A percentile compares a stretch with the other conserved stretches of the same genome.
Conservation (phyloP, 2,797 vertebrate genomes). For the Macroramphosus scolopax region DNA sequence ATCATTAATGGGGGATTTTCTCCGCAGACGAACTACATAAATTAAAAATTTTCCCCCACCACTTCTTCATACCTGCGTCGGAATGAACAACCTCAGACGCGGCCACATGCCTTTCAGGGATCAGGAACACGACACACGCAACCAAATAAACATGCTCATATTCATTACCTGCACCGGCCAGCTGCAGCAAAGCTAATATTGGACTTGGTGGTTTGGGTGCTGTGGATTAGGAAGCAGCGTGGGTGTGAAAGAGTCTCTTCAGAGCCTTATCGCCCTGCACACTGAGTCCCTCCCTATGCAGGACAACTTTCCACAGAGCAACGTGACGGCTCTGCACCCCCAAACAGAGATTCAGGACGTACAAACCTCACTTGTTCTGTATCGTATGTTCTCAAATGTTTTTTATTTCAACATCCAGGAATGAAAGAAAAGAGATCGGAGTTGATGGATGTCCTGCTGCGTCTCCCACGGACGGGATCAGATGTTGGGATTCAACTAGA, state of each 20-base stretch:
- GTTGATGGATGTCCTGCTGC: no score
- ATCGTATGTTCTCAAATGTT: slow-evolving; percentile 1
- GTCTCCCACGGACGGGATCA: no score
- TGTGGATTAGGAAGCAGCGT: slow-evolving; percentile 52
- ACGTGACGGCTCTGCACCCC: background rate
- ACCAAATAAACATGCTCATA: slow-evolving; percentile 54
- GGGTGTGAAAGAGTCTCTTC: slow-evolving; percentile 67
- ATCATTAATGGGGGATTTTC: no score
- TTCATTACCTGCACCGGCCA: slow-evolving; percentile 36
- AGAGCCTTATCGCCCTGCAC: slow-evolving; percentile 46
- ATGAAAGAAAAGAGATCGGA: no score
- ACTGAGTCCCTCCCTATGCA: slow-evolving; percentile 22
- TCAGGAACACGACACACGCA: slow-evolving; percentile 23
- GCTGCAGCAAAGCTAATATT: slow-evolving; percentile 72
- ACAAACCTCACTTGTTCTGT: slow-evolving; percentile 2
- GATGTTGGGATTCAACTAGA: no score
- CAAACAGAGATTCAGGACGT: slow-evolving; percentile 2
- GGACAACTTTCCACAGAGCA: slow-evolving; percentile 33
- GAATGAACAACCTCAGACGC: background rate
- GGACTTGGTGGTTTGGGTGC: slow-evolving; percentile 57
- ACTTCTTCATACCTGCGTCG: slow-evolving; percentile 3
- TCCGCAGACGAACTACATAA: no score
- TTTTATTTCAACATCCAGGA: no score
- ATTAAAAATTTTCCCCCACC: no score
- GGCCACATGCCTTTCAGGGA: slow-evolving; percentile 1